Percentiles rank a stretch among this genome's conserved stretches.
These are phyloP conservation scores for Gymnocheta viridis DNA, from an alignment of 2,888 invertebrate species.

Conservation along the genomic window DNA sequence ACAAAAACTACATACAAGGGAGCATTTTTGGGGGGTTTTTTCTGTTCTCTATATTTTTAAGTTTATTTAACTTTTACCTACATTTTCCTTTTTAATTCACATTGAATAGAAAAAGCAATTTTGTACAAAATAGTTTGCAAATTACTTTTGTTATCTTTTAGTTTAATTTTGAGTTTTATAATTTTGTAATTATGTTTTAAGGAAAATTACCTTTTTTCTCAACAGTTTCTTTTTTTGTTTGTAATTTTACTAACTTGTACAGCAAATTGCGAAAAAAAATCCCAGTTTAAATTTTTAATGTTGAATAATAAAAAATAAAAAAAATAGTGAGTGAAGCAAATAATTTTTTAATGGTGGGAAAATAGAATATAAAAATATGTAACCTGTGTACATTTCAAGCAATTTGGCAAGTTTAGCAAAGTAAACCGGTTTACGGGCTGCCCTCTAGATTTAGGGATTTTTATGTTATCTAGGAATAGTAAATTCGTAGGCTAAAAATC, in stretches of 20 bases:
- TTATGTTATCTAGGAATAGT: no score
- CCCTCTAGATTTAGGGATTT: no score
- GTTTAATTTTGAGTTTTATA: constrained; percentile 1
- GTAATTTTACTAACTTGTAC: constrained; percentile 10
- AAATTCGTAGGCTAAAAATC: no score
- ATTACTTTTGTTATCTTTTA: constrained; percentile 64
- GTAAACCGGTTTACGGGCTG: no score
- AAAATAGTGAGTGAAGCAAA: neutral
- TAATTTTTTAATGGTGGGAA: constrained; percentile 20
- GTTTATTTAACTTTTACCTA: constrained; percentile 70
- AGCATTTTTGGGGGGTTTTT: constrained; percentile 23
- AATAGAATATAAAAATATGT: neutral
- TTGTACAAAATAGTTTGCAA: constrained; percentile 54
- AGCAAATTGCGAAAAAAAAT: constrained; percentile 13
- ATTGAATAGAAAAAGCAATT: constrained; percentile 54
- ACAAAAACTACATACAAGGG: neutral
- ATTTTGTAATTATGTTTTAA: constrained; percentile 25
- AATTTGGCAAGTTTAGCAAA: constrained; percentile 16
- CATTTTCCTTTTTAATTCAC: constrained; percentile 36
- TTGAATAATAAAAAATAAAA: constrained; percentile 12
- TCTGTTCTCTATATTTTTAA: constrained; percentile 23
- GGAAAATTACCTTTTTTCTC: constrained; percentile 31
- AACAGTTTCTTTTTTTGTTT: neutral
- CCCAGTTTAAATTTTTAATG: constrained; percentile 3
- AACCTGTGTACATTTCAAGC: constrained; percentile 16